phyloP scores from a whole-genome alignment of 2,888 invertebrate species.

The Acheta domesticus region DNA sequence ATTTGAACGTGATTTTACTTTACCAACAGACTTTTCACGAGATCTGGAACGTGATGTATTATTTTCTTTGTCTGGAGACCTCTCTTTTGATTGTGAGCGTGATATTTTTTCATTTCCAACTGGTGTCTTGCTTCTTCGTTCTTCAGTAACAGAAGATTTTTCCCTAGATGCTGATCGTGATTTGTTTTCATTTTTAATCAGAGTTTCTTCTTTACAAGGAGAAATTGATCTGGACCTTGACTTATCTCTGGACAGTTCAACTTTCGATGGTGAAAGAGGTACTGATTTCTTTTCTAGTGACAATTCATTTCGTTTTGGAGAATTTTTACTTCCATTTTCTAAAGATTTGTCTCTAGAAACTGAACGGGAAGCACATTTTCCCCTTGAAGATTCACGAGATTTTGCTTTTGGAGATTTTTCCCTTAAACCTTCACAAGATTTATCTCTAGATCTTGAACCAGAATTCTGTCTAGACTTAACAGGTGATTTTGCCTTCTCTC shows the following conservation, averaged over 20 bases:
- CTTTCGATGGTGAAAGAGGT: not conserved
- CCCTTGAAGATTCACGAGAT: not conserved
- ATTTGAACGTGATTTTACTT: not conserved
- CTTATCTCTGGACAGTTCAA: not conserved
- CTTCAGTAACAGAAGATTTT: not conserved
- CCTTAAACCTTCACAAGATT: not conserved
- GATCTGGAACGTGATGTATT: not conserved
- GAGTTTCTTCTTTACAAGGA: not conserved
- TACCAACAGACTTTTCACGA: not conserved
- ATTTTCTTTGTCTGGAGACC: not conserved
- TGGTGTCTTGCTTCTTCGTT: not conserved
- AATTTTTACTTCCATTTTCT: not conserved
- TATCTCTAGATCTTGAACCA: not conserved
- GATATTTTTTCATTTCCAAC: not conserved
- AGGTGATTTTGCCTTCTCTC: not conserved
- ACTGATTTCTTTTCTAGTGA: not conserved
- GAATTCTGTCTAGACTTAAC: not conserved
- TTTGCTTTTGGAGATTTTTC: not conserved
- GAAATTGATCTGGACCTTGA: not conserved
- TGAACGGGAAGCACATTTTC: not conserved
- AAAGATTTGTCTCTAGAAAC: not conserved
- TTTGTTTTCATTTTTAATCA: not conserved
- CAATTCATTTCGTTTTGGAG: not conserved
- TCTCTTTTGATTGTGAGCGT: not conserved
- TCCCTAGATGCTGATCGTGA: not conserved